phyloP scores from a whole-genome alignment of 2,113 vertebrate genomes.

The Brachirus orientalis region DNA sequence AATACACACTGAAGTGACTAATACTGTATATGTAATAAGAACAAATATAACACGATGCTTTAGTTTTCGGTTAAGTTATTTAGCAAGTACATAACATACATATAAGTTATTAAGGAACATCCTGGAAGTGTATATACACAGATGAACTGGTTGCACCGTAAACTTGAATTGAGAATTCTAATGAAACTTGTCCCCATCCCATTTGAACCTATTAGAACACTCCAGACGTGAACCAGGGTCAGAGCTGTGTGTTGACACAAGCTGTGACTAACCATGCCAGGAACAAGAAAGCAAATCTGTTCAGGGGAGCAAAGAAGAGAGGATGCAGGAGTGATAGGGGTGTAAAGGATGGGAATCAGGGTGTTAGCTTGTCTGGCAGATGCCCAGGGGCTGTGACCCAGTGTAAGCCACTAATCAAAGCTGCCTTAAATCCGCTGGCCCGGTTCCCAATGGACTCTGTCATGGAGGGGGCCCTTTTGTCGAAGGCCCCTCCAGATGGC shows the following conservation, averaged over 20 bases:
- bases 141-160: too few species aligned
- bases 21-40: too few species aligned
- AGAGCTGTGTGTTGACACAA: neutral
- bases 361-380: slow-evolving; percentile 67
- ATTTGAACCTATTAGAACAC: slow-evolving; percentile 20
- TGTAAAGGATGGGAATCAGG: slow-evolving; percentile 25
- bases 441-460: slow-evolving; percentile 65
- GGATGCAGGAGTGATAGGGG: slow-evolving; percentile 15
- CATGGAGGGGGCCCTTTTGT: slow-evolving; percentile 71
- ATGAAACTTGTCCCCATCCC: slow-evolving; percentile 19
- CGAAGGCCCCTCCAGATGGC: slow-evolving; percentile 74
- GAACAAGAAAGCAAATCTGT: slow-evolving; percentile 45
- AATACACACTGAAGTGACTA: too few species aligned
- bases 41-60: too few species aligned
- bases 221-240: slow-evolving; percentile 11
- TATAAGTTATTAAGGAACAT: too few species aligned
- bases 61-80: too few species aligned
- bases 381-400: slow-evolving; percentile 76
- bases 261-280: neutral
- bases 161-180: slow-evolving; percentile 5
- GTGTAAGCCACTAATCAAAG: slow-evolving; percentile 81
- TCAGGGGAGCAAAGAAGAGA: too few species aligned
- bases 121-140: too few species aligned
- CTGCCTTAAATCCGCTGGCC: slow-evolving; percentile 74
- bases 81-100: too few species aligned